phyloP scores from a whole-genome alignment of 2,113 vertebrate genomes.

The Pseudorectes ferrugineus region DNA sequence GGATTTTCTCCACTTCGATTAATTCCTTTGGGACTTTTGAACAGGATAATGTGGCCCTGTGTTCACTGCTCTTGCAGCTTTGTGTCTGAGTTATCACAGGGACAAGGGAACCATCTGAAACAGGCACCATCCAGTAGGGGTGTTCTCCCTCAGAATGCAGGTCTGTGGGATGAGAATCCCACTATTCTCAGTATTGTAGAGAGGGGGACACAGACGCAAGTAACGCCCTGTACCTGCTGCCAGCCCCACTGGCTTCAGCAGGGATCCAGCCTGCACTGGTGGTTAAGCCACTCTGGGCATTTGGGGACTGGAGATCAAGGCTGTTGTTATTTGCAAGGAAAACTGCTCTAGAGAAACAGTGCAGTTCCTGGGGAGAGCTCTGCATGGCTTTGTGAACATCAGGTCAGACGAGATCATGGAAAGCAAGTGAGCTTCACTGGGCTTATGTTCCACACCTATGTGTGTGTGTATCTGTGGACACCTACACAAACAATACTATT shows the following conservation, averaged over 20 bases:
- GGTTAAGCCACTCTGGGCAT: neutral
- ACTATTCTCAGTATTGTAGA: fast-evolving
- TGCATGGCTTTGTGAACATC: neutral
- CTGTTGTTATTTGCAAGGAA: neutral
- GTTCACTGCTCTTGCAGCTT: neutral
- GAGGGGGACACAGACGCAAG: fast-evolving
- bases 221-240: neutral
- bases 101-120: neutral
- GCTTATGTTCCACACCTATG: fast-evolving
- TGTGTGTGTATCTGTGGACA: fast-evolving
- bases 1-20: neutral
- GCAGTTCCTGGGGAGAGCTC: neutral
- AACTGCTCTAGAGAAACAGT: neutral
- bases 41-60: fast-evolving
- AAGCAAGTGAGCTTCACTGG: fast-evolving
- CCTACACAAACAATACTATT: neutral
- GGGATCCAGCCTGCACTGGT: neutral
- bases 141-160: neutral
- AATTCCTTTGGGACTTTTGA: neutral
- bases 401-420: neutral
- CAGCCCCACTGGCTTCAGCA: neutral
- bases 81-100: neutral
- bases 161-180: neutral
- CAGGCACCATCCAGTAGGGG: neutral
- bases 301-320: neutral